Percentiles rank a stretch among this genome's conserved stretches.
Evolutionary conservation across 2,113 vertebrate genomes (phyloP).

Genomic region (Hypocryptadius cinnamomeus): DNA sequence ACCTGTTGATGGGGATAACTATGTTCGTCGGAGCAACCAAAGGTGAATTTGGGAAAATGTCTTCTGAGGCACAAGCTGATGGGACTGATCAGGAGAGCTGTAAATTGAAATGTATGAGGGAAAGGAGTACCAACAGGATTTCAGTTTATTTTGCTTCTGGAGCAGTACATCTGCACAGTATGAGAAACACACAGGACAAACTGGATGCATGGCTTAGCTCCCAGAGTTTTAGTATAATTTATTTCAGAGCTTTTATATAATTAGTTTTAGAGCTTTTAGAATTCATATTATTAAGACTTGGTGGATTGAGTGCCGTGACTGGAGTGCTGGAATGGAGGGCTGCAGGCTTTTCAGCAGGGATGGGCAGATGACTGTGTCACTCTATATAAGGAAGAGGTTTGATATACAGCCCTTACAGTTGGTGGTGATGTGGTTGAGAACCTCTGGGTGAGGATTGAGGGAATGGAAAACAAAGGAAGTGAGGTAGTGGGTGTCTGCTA

Average conservation of each 20-base stretch:
- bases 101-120: neutral
- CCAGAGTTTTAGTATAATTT: neutral
- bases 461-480: neutral
- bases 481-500: neutral
- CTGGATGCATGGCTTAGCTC: accelerated
- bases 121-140: neutral
- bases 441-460: neutral
- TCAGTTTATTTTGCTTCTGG: neutral
- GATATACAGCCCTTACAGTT: neutral
- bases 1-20: conserved; percentile 96
- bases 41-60: conserved; percentile 65
- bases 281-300: neutral
- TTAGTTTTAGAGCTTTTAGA: neutral
- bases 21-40: conserved; percentile 97
- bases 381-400: neutral
- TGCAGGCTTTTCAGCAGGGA: neutral
- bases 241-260: neutral
- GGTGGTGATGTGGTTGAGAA: neutral
- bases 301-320: neutral
- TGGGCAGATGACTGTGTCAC: neutral
- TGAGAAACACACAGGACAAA: neutral
- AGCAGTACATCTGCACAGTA: neutral
- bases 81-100: neutral
- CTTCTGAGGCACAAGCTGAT: accelerated
- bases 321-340: neutral